Evolutionary conservation across 2,113 vertebrate species (phyloP).

Genomic region (Nycticryphes semicollaris): DNA sequence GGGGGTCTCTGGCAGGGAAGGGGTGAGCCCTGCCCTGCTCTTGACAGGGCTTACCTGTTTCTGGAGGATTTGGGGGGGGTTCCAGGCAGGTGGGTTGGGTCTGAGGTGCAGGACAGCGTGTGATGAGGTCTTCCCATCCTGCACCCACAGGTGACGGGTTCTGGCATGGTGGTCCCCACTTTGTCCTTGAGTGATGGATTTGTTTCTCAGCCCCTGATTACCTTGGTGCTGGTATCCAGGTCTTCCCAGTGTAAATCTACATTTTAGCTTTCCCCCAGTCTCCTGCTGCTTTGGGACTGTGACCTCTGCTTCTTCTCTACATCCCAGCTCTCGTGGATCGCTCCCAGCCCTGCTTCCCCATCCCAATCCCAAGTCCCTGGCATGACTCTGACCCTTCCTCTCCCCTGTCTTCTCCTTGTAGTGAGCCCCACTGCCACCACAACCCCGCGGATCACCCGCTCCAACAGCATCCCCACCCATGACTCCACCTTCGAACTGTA

Average conservation of each 20-base stretch:
- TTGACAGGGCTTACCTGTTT: neutral
- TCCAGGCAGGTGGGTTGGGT: neutral
- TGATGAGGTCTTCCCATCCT: neutral
- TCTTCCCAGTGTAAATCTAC: neutral
- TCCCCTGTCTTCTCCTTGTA: constrained; percentile 64
- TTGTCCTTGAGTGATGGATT: neutral
- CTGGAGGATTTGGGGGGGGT: neutral
- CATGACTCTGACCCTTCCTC: constrained; percentile 33
- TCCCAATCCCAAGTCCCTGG: neutral
- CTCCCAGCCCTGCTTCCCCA: neutral
- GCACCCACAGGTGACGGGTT: neutral
- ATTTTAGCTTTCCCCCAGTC: neutral
- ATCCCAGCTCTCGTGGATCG: neutral
- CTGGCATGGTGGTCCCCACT: neutral
- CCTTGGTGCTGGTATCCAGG: neutral
- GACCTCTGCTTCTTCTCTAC: neutral
- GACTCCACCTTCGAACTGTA: constrained; percentile 91
- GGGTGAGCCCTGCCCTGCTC: neutral
- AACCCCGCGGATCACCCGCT: constrained; percentile 90
- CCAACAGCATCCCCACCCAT: constrained; percentile 96
- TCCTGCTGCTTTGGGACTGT: neutral
- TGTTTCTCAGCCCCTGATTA: neutral
- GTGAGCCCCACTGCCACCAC: constrained; percentile 83
- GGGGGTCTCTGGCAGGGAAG: neutral
- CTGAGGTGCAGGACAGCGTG: neutral